phyloP scores from a whole-genome alignment of 1,140 invertebrate species.

The Caerostris extrusa region DNA sequence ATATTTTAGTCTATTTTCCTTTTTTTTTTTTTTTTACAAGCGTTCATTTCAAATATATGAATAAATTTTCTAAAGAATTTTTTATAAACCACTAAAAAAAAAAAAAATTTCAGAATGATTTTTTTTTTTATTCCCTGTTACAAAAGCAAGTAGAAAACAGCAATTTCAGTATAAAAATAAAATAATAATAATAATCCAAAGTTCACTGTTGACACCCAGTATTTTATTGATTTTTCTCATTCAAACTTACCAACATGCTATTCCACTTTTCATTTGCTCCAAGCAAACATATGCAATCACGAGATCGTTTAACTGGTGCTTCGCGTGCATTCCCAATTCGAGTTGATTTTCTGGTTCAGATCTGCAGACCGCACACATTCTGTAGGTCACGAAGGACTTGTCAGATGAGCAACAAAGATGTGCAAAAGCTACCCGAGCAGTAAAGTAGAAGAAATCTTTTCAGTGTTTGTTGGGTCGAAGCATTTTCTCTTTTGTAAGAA shows the following conservation, averaged over 20 bases:
- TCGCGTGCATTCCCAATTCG: not conserved
- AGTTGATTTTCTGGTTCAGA: not conserved
- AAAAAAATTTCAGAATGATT: too few relatives aligned
- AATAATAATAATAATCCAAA: too few relatives aligned
- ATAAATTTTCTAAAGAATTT: too few relatives aligned
- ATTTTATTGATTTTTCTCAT: not conserved
- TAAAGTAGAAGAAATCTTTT: not conserved
- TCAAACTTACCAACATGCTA: not conserved
- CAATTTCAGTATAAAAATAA: too few relatives aligned
- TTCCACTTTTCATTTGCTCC: not conserved
- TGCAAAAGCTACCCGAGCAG: not conserved
- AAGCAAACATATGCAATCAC: not conserved
- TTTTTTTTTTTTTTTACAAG: too few relatives aligned
- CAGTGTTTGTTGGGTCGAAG: not conserved
- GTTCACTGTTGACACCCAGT: not conserved
- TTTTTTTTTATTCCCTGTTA: too few relatives aligned
- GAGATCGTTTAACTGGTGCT: not conserved
- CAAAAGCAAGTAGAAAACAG: too few relatives aligned
- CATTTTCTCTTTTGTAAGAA: not conserved
- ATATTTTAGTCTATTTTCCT: too few relatives aligned
- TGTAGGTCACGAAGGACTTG: constrained; percentile 2
- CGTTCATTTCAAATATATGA: too few relatives aligned
- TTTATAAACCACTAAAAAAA: too few relatives aligned
- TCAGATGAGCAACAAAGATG: not conserved
- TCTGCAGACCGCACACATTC: not conserved